Evolutionary conservation across 2,797 vertebrate species (phyloP).

Genomic region (Paguma larvata): DNA sequence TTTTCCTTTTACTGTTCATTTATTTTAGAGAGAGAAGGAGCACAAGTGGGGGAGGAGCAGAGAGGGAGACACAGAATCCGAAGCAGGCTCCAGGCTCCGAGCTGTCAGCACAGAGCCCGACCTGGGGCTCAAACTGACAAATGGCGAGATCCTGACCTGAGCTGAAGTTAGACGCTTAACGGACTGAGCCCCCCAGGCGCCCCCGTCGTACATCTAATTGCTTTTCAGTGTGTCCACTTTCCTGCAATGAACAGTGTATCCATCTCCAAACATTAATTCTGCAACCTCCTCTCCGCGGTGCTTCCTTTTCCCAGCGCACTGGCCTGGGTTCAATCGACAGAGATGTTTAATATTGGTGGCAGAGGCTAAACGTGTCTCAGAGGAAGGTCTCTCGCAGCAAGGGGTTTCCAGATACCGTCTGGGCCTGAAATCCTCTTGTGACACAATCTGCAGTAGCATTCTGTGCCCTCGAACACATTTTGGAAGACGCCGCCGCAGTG

Average conservation of each 20-base stretch:
- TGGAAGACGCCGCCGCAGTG: background rate
- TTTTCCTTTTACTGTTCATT: too few species aligned
- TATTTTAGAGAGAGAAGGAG: too few species aligned
- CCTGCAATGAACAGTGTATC: background rate
- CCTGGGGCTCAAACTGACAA: too few species aligned
- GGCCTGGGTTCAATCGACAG: background rate
- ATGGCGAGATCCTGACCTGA: too few species aligned
- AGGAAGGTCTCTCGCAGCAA: background rate
- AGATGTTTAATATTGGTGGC: too few species aligned
- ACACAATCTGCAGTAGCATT: background rate
- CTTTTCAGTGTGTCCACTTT: background rate
- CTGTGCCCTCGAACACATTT: background rate
- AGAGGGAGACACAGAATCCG: too few species aligned
- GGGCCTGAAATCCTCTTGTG: background rate
- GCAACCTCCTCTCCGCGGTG: background rate
- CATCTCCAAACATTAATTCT: background rate
- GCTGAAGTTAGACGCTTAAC: too few species aligned
- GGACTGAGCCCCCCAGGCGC: too few species aligned
- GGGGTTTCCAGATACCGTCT: background rate
- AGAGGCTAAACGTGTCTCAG: background rate
- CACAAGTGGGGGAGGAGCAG: too few species aligned
- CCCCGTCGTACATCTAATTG: background rate
- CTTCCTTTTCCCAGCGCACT: background rate
- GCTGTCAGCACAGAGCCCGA: too few species aligned
- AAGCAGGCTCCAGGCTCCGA: too few species aligned